Conservation (phyloP, 2,797 vertebrate genomes). For the Protosalanx chinensis region DNA sequence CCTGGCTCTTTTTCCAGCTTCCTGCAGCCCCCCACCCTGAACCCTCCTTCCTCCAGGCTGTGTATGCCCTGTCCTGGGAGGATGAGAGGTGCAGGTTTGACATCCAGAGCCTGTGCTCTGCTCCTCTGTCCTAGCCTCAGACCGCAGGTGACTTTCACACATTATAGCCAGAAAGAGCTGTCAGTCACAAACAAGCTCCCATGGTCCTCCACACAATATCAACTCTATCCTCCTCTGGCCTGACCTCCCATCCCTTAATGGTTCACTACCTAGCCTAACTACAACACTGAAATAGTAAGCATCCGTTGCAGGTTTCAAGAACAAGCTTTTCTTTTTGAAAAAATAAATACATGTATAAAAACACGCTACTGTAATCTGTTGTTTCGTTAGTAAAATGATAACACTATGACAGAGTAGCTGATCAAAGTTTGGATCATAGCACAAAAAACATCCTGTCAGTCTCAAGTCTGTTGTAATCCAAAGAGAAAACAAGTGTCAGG, state of each 20-base stretch:
- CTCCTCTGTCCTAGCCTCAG: slow-evolving; percentile 20
- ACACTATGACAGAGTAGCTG: slow-evolving; percentile 7
- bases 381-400: not conserved
- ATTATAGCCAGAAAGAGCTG: not conserved
- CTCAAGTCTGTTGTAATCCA: slow-evolving; percentile 11
- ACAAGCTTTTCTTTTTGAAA: not conserved
- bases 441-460: not conserved
- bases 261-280: not conserved
- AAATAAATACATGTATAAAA: not conserved
- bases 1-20: too few species aligned
- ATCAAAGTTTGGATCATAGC: slow-evolving; percentile 10
- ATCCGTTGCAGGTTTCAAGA: not conserved
- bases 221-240: not conserved
- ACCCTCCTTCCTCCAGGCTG: not conserved
- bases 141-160: slow-evolving; percentile 12
- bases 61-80: not conserved
- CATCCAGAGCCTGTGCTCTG: slow-evolving; percentile 16
- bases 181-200: not conserved
- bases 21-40: not conserved
- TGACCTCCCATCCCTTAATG: not conserved
- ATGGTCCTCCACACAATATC: not conserved
- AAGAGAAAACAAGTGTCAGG: slow-evolving; percentile 24
- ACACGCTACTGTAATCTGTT: not conserved
- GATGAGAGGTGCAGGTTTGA: not conserved
- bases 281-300: not conserved